Conservation (phyloP, 2,113 vertebrate genomes). For the Callithrix jacchus region DNA sequence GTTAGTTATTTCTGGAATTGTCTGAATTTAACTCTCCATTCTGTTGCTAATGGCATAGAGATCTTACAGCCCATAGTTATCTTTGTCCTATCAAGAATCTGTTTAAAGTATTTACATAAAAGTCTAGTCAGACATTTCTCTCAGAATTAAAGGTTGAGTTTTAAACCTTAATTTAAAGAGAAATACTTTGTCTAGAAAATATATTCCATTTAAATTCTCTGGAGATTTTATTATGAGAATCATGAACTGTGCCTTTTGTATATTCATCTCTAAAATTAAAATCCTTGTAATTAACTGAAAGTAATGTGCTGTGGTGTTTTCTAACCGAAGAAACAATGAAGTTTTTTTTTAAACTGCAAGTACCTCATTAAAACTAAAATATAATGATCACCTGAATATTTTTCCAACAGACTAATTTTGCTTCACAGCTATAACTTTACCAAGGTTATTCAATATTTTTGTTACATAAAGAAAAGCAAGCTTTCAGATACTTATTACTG, state of each 20-base stretch:
- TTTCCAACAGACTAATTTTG: constrained; percentile 49
- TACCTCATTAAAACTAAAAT: constrained; percentile 60
- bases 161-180: constrained; percentile 53
- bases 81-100: constrained; percentile 50
- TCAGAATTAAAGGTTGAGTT: constrained; percentile 31
- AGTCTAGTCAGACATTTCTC: constrained; percentile 14
- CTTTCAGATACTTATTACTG: not conserved
- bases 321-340: constrained; percentile 37
- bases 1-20: constrained; percentile 1
- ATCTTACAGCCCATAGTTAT: constrained; percentile 13
- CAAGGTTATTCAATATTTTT: constrained; percentile 3
- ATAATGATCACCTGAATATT: constrained; percentile 57
- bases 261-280: constrained; percentile 62
- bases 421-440: constrained; percentile 18
- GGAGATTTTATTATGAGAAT: constrained; percentile 56
- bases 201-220: constrained; percentile 22
- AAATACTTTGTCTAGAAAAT: constrained; percentile 55
- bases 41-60: constrained; percentile 18
- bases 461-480: not conserved
- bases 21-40: not conserved
- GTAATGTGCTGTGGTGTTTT: constrained; percentile 39
- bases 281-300: constrained; percentile 63
- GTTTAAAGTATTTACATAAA: constrained; percentile 53
- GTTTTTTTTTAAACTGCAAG: not conserved
- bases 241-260: constrained; percentile 37